Percentiles rank a stretch among this genome's conserved stretches.
Conservation (phyloP, 2,797 vertebrate species). For the Pseudotriccus pelzelni region DNA sequence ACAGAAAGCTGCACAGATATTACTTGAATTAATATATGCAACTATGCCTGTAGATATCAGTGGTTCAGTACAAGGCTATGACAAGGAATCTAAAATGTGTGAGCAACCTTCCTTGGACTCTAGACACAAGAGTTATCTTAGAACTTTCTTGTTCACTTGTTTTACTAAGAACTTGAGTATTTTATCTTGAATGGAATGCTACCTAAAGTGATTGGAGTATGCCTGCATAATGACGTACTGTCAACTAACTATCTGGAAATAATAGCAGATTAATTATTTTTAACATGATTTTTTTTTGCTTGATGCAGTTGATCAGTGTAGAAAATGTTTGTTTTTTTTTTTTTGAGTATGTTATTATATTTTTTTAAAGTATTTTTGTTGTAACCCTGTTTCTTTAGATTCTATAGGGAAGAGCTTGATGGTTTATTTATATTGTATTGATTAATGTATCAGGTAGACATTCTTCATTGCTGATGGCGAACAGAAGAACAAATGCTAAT, state of each 20-base stretch:
- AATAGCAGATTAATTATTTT: neutral
- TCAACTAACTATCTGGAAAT: neutral
- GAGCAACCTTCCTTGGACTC: neutral
- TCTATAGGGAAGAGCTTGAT: neutral
- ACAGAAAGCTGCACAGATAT: neutral
- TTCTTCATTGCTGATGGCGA: neutral
- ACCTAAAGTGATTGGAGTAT: neutral
- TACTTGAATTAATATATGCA: neutral
- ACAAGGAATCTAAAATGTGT: neutral
- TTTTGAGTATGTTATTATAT: neutral
- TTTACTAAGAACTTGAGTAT: neutral
- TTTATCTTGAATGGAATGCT: neutral
- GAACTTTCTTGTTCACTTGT: neutral
- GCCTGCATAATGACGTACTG: neutral
- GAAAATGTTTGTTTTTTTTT: neutral
- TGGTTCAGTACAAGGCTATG: neutral
- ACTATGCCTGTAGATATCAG: neutral
- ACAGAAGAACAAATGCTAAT: neutral
- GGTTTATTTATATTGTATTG: neutral
- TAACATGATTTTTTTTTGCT: neutral
- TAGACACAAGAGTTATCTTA: neutral
- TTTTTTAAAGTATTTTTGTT: neutral
- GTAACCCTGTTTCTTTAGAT: neutral
- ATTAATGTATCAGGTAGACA: rapidly evolving
- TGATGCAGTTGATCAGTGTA: neutral